Percentiles rank a stretch among this genome's conserved stretches.
These are phyloP conservation scores for Scyliorhinus canicula DNA, from an alignment of 2,797 vertebrate genomes.

Conservation along the genomic window DNA sequence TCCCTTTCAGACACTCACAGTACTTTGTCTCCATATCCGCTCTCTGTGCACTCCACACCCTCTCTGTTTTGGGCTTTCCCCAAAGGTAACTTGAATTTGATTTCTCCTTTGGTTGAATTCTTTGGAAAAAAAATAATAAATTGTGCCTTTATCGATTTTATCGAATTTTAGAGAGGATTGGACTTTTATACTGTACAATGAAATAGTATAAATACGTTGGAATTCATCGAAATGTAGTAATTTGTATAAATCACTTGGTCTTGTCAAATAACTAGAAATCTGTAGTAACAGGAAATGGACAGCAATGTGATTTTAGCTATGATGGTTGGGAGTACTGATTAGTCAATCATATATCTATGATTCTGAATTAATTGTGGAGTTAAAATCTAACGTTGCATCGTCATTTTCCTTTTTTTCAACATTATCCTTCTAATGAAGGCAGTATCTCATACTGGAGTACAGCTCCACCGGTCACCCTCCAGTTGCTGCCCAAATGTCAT, in stretches of 20 bases:
- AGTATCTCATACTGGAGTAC: neutral
- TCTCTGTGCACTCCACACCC: neutral
- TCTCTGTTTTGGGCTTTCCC: neutral
- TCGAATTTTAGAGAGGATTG: neutral
- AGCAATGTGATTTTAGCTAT: neutral
- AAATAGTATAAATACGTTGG: neutral
- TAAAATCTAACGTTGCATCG: neutral
- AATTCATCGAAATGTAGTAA: neutral
- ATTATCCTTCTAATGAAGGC: neutral
- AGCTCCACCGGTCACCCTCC: neutral
- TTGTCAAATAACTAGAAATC: neutral
- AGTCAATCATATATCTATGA: too few relatives aligned
- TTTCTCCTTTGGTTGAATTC: neutral
- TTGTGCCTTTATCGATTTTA: neutral
- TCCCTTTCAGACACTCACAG: neutral
- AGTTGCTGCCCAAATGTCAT: neutral
- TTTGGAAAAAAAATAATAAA: neutral
- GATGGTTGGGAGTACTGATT: too few relatives aligned
- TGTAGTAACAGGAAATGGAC: neutral
- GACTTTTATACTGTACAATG: neutral
- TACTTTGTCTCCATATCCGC: neutral
- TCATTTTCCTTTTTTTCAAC: neutral
- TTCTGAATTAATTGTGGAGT: neutral
- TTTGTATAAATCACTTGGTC: neutral
- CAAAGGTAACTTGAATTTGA: neutral